Conservation (phyloP, 1,140 invertebrate genomes). For the Brachionus plicatilis region DNA sequence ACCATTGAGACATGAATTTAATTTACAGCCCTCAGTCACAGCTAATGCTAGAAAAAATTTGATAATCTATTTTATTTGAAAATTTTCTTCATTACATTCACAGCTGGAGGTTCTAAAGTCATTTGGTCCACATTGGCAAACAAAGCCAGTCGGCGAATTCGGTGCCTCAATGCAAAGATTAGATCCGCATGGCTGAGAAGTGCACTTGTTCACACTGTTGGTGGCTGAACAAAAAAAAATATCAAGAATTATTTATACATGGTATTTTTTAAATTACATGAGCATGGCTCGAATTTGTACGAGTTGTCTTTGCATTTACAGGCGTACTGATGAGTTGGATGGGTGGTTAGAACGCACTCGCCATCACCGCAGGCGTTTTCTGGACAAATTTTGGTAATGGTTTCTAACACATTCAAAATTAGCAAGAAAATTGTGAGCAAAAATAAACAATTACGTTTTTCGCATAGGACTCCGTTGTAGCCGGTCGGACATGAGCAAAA, state of each 20-base stretch:
- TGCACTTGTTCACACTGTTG: background rate
- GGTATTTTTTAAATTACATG: constrained; percentile 13
- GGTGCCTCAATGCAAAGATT: constrained; percentile 31
- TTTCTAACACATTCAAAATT: background rate
- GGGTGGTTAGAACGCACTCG: constrained; percentile 31
- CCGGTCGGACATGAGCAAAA: constrained; percentile 37
- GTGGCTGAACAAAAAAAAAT: background rate
- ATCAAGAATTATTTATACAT: too few relatives aligned
- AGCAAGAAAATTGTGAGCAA: background rate
- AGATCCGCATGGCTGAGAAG: constrained; percentile 17
- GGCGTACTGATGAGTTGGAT: constrained; percentile 32
- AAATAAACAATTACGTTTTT: constrained; percentile 17
- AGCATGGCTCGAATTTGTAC: constrained; percentile 38
- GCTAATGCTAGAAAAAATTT: background rate
- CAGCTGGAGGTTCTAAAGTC: constrained; percentile 31
- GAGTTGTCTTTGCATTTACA: constrained; percentile 37
- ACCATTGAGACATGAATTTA: constrained; percentile 37
- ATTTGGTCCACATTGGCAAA: constrained; percentile 37
- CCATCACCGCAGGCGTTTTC: constrained; percentile 39
- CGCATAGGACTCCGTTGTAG: constrained; percentile 1
- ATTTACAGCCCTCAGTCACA: background rate
- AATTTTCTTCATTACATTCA: background rate
- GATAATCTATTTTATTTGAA: background rate
- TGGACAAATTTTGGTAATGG: constrained; percentile 14
- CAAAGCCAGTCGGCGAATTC: constrained; percentile 28